A percentile compares a stretch with the other conserved stretches of the same genome.
phyloP scores from a whole-genome alignment of 2,113 vertebrate genomes.

The Himantopus leucocephalus region DNA sequence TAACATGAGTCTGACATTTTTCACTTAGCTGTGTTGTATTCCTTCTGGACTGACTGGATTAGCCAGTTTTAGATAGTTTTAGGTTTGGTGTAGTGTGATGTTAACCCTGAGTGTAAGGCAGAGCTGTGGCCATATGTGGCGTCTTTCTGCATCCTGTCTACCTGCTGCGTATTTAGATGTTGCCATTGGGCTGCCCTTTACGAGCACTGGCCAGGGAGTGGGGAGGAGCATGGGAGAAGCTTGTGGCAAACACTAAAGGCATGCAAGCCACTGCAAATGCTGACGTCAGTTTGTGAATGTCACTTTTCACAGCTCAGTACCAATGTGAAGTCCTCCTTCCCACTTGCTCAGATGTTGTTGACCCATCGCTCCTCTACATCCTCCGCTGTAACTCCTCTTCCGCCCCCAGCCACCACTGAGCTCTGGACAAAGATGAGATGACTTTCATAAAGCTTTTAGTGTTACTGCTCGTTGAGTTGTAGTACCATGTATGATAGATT shows the following conservation, averaged over 20 bases:
- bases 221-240: neutral
- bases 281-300: rapidly evolving
- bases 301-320: rapidly evolving
- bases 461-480: neutral
- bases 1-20: rapidly evolving
- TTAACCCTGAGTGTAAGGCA: neutral
- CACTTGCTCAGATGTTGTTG: neutral
- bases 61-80: neutral
- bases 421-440: neutral
- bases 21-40: neutral
- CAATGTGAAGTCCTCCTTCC: rapidly evolving
- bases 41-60: neutral
- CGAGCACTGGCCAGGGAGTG: rapidly evolving
- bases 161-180: rapidly evolving
- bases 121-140: neutral
- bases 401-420: rapidly evolving
- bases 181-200: neutral
- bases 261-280: neutral
- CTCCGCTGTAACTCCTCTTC: neutral
- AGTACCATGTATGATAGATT: slow-evolving; percentile 58
- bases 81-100: neutral
- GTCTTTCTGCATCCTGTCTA: neutral
- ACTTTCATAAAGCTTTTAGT: slow-evolving; percentile 45
- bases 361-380: rapidly evolving
- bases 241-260: rapidly evolving